Conservation (phyloP, 2,888 invertebrate species). For the Ditula angustiorana region DNA sequence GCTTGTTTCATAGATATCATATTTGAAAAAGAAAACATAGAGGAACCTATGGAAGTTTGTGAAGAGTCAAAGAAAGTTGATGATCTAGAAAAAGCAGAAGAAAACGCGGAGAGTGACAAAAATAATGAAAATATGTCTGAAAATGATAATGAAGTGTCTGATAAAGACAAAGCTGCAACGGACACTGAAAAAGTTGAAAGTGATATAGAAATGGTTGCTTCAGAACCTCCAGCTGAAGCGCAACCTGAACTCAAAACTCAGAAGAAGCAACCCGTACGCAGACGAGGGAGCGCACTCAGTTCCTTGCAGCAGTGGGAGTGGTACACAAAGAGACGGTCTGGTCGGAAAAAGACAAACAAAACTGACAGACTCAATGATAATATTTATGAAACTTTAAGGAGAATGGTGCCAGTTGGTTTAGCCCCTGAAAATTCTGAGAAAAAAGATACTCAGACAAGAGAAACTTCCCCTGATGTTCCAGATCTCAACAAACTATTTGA, state of each 20-base stretch:
- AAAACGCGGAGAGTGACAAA: constrained; percentile 58
- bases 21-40: constrained; percentile 63
- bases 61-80: constrained; percentile 66
- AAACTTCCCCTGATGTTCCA: constrained; percentile 87
- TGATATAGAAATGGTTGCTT: constrained; percentile 63
- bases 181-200: constrained; percentile 71
- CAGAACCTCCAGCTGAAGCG: constrained; percentile 55
- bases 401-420: constrained; percentile 87
- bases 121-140: constrained; percentile 64
- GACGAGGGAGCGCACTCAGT: constrained; percentile 90
- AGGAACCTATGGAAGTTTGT: constrained; percentile 66
- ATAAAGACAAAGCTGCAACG: constrained; percentile 72
- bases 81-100: constrained; percentile 56
- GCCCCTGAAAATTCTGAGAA: constrained; percentile 74
- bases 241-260: constrained; percentile 70
- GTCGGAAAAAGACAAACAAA: constrained; percentile 79
- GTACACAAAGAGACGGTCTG: constrained; percentile 87
- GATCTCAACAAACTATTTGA: constrained; percentile 87
- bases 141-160: constrained; percentile 74
- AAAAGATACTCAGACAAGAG: constrained; percentile 73
- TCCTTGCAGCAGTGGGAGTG: constrained; percentile 92
- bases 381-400: constrained; percentile 88
- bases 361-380: constrained; percentile 87
- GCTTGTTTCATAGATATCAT: constrained; percentile 74
- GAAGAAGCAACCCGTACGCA: constrained; percentile 83